A percentile compares a stretch with the other conserved stretches of the same genome.
Conservation (phyloP, 2,888 invertebrate genomes). For the Leptopilina drosophilae region DNA sequence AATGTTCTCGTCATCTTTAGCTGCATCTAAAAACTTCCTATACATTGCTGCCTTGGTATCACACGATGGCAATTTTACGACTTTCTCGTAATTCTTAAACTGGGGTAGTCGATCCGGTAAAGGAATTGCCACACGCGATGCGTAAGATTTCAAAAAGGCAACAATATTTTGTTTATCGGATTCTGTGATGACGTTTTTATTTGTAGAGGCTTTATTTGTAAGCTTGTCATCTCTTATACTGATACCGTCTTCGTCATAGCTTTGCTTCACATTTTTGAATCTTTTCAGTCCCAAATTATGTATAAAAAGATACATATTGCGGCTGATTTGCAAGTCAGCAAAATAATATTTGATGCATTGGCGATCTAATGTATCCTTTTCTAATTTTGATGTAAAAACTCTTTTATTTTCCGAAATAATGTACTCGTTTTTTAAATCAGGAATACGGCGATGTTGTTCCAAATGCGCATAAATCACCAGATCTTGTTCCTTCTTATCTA, state of each 20-base stretch:
- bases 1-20: neutral
- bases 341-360: neutral
- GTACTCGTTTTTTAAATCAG: neutral
- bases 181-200: neutral
- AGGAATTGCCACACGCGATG: neutral
- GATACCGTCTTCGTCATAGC: neutral
- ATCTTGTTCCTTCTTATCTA: neutral
- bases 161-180: neutral
- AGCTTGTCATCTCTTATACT: neutral
- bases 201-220: neutral
- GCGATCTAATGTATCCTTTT: neutral
- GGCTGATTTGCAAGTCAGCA: neutral
- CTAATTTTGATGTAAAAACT: neutral
- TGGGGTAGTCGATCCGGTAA: neutral
- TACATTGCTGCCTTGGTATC: neutral
- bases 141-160: slow-evolving; percentile 1
- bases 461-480: neutral
- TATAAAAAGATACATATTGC: neutral
- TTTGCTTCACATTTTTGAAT: neutral
- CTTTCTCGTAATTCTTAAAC: neutral
- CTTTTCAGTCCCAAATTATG: neutral
- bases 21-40: neutral
- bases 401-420: neutral
- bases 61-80: neutral
- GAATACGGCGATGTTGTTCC: neutral